Base-by-base conservation (phyloP, 2,797 vertebrate species). In the Enteromius treurensis region DNA sequence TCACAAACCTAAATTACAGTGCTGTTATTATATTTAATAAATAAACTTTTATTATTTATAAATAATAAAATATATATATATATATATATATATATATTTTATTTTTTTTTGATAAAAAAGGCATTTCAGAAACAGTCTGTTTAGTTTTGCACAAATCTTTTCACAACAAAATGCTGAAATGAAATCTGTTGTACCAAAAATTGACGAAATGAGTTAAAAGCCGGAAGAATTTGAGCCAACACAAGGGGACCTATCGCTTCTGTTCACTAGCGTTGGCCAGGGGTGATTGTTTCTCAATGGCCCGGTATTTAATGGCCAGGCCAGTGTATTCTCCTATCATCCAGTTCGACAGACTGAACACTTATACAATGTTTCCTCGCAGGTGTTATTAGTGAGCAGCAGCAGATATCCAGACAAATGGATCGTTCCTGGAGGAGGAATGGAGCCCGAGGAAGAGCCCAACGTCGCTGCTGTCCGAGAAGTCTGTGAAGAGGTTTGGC, bases 341-440 rank as follows among this genome's bases (percentile, higher is more conserved):
- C 76, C 9, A 49, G 34, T 29, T 13, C 8, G 14, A 45, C 6
- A 23, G 64, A n/a, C 55, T 53, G 23, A 70, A 29, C 1, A 42
- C 34, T 64, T 34, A 2, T 45, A 0, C 9, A 69, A 23, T 73
- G 67, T 83, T 17, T 82, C 47, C 84, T 14, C 82, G 2, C 91
- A 99, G 98, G 98, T 99, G 88, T 92, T 99, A 88, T 92, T 99
- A 73, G 98, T 99, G 88, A 99, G 98, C 94, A 99, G 98, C 73
- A 99, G 98, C 93, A 95, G 98, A 86, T 96, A 99, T 92, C 98
- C 97, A 1, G 98, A 99, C 84, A 97, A 97, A 92, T 99, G 98
- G 98, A 99, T 99, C 60, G 98, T 99, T 86, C 98, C 98, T 9
- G 98, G 98, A 77, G 98, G 98, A 23, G 98, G 98, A 86, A 98